Conservation (phyloP, 2,797 vertebrate species). For the Fratercula arctica region DNA sequence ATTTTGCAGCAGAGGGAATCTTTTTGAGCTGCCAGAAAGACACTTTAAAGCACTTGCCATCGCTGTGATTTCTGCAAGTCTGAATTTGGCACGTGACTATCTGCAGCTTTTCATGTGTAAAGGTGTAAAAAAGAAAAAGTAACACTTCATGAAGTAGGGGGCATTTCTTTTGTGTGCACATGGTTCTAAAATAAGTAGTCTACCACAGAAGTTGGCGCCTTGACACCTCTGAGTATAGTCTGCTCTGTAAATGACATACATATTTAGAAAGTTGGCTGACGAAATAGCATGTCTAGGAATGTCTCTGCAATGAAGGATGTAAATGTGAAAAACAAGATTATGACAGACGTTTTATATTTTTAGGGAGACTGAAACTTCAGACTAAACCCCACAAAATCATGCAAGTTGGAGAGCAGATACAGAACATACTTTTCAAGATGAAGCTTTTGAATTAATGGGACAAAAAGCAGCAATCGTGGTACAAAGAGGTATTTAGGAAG, state of each 20-base stretch:
- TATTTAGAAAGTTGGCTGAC: constrained; percentile 17
- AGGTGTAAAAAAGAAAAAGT: neutral
- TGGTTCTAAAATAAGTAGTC: constrained; percentile 28
- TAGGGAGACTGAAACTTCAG: neutral
- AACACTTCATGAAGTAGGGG: neutral
- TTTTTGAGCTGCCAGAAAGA: neutral
- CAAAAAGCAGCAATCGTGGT: neutral
- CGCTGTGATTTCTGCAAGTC: neutral
- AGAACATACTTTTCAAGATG: neutral
- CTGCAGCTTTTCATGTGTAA: neutral
- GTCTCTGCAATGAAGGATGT: neutral
- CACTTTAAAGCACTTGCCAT: neutral
- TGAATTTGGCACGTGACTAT: neutral
- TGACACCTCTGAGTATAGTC: neutral
- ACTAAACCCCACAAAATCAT: neutral
- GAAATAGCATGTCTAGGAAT: constrained; percentile 37
- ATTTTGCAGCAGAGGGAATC: neutral
- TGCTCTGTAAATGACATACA: neutral
- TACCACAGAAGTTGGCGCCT: constrained; percentile 1
- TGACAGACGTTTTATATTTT: neutral
- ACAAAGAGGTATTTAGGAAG: neutral
- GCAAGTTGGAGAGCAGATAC: neutral
- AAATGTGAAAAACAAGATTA: neutral
- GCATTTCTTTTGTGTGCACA: constrained; percentile 4
- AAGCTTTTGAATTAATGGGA: neutral